phyloP scores from a whole-genome alignment of 2,888 invertebrate species.

The Andricus curvator region DNA sequence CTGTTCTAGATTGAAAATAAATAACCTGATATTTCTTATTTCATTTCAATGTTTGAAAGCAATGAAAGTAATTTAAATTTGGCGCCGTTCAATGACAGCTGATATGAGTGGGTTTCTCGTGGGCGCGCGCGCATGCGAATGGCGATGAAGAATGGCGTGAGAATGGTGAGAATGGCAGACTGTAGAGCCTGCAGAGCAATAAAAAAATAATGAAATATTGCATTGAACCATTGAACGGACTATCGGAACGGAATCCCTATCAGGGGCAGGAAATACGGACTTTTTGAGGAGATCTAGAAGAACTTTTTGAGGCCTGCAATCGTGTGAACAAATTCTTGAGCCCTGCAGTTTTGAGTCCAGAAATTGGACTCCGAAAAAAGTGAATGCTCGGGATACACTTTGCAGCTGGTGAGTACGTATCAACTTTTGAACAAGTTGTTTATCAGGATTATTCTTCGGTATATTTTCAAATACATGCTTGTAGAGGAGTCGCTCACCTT shows the following conservation, averaged over 20 bases:
- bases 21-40: no score
- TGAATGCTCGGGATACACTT: conserved; percentile 99
- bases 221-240: conserved; percentile 61
- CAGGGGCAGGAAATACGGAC: conserved; percentile 79
- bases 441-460: conserved; percentile 3
- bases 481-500: conserved; percentile 19
- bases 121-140: neutral
- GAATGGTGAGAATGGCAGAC: no score
- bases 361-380: conserved; percentile 94
- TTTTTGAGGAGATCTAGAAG: conserved; percentile 81
- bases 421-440: neutral
- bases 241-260: conserved; percentile 79
- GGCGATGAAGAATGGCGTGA: no score
- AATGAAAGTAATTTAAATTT: neutral
- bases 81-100: neutral
- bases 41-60: no score
- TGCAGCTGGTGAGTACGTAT: conserved; percentile 90
- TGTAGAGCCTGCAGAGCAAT: neutral
- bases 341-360: conserved; percentile 96
- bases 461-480: neutral
- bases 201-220: conserved; percentile 12
- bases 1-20: no score
- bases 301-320: conserved; percentile 95
- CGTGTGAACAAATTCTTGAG: conserved; percentile 78
- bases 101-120: neutral